A percentile compares a stretch with the other conserved stretches of the same genome.
Evolutionary conservation across 2,888 invertebrate genomes (phyloP).

Genomic region (Mimumesa dahlbomi): DNA sequence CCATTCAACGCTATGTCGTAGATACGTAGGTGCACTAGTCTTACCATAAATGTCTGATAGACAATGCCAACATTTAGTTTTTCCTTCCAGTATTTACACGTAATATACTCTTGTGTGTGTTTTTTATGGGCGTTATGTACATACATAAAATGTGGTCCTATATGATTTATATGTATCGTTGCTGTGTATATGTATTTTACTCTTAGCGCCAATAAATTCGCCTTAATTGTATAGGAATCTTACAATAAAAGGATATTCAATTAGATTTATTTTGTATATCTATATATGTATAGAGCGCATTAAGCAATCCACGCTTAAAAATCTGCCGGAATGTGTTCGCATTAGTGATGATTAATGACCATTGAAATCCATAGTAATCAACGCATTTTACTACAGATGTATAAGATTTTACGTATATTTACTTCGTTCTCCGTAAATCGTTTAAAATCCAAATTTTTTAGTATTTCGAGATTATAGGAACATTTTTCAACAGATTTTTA

Average conservation of each 20-base stretch:
- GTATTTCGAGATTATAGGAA: no score
- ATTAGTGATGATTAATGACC: background rate
- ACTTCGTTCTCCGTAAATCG: no score
- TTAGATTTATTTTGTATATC: slow-evolving; percentile 16
- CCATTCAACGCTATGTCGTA: slow-evolving; percentile 45
- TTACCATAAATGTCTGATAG: slow-evolving; percentile 19
- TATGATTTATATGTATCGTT: slow-evolving; percentile 77
- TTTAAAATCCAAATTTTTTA: no score
- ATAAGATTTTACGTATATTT: no score
- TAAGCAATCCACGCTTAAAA: slow-evolving; percentile 48
- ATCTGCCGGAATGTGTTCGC: slow-evolving; percentile 23
- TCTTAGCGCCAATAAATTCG: slow-evolving; percentile 43
- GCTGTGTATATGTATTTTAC: slow-evolving; percentile 66
- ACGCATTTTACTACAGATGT: no score
- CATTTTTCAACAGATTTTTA: slow-evolving; percentile 45
- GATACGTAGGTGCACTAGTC: slow-evolving; percentile 38
- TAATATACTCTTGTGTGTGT: slow-evolving; percentile 26
- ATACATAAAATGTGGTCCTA: slow-evolving; percentile 76
- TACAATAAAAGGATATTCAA: slow-evolving; percentile 39
- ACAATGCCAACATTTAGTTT: slow-evolving; percentile 51
- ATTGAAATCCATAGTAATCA: background rate
- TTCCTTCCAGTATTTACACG: slow-evolving; percentile 66
- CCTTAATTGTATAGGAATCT: slow-evolving; percentile 20
- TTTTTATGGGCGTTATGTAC: slow-evolving; percentile 69
- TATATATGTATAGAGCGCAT: slow-evolving; percentile 16